These are phyloP conservation scores for Chromoteleia sp. DNA, from an alignment of 2,888 invertebrate genomes.

Conservation along the genomic window DNA sequence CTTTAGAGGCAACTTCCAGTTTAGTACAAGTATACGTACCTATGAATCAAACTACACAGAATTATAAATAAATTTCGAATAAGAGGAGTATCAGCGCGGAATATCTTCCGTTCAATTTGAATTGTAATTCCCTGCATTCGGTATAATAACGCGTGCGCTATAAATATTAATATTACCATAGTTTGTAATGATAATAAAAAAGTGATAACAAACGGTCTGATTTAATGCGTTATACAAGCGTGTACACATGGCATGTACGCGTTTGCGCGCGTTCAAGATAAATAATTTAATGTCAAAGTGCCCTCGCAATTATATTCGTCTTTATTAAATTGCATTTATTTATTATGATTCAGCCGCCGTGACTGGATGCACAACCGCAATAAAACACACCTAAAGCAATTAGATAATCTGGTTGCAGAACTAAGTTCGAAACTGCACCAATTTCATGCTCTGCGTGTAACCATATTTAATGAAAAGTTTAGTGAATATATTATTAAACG, in stretches of 20 bases:
- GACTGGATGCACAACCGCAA: conserved; percentile 37
- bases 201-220: no score
- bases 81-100: conserved; percentile 9
- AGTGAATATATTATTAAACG: conserved; percentile 46
- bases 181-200: no score
- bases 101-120: conserved; percentile 8
- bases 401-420: conserved; percentile 54
- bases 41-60: conserved; percentile 25
- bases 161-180: no score
- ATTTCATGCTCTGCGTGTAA: conserved; percentile 60
- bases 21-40: conserved; percentile 20
- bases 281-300: background rate
- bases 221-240: no score
- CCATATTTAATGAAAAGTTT: conserved; percentile 61
- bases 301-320: background rate
- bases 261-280: no score
- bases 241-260: no score
- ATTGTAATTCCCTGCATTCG: no score
- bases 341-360: conserved; percentile 9
- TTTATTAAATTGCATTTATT: conserved; percentile 18
- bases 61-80: conserved; percentile 53
- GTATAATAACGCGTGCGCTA: no score
- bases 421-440: conserved; percentile 55
- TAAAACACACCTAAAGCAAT: conserved; percentile 55
- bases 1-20: conserved; percentile 54